Conservation (phyloP, 1,140 invertebrate genomes). For the Sesamia nonagrioides region DNA sequence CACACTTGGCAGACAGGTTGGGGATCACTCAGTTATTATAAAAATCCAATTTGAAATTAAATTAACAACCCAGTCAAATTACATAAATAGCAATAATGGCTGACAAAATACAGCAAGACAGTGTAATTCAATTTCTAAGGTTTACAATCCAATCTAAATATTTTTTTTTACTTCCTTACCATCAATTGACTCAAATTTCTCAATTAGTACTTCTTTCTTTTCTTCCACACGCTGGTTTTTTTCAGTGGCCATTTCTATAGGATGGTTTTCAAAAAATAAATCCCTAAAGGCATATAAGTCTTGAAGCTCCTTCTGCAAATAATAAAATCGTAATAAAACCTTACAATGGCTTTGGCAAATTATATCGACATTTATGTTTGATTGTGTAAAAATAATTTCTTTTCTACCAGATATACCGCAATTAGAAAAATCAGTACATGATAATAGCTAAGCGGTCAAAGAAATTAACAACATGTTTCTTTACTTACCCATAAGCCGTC, state of each 20-base stretch:
- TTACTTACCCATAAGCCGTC: slow-evolving; percentile 66
- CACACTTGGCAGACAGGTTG: no score
- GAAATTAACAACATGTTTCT: slow-evolving; percentile 38
- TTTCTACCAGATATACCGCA: background rate
- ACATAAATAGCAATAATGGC: no score
- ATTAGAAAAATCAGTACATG: background rate
- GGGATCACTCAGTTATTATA: no score
- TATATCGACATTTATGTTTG: no score
- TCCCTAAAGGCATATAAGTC: slow-evolving; percentile 91
- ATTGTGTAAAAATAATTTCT: background rate
- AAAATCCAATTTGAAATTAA: no score
- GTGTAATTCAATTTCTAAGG: background rate
- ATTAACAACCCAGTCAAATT: no score
- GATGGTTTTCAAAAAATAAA: slow-evolving; percentile 93
- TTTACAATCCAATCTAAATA: background rate
- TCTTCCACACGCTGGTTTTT: slow-evolving; percentile 90
- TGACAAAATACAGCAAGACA: background rate
- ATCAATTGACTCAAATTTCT: slow-evolving; percentile 90
- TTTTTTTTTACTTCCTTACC: slow-evolving; percentile 86
- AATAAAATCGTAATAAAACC: background rate
- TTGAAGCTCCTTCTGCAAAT: slow-evolving; percentile 89
- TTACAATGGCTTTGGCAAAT: no score
- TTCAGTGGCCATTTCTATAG: slow-evolving; percentile 90
- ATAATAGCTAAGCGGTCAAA: slow-evolving; percentile 2
- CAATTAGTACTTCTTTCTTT: slow-evolving; percentile 89